Evolutionary conservation across 2,888 invertebrate genomes (phyloP).

Genomic region (Nymphalis c-album): DNA sequence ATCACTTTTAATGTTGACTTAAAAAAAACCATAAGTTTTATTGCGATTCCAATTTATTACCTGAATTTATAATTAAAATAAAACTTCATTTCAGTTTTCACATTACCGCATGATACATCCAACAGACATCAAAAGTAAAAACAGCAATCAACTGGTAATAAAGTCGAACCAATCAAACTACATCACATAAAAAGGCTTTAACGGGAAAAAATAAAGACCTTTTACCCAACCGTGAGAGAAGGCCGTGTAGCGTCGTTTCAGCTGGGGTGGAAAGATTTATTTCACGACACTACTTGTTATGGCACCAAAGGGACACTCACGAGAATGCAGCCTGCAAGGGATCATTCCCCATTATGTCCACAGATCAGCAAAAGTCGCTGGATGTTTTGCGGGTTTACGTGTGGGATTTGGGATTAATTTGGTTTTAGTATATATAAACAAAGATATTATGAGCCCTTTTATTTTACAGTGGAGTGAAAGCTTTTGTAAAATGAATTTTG

Average conservation of each 20-base stretch:
- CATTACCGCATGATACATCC: conserved; percentile 10
- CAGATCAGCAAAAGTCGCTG: conserved; percentile 65
- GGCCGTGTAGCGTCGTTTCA: conserved; percentile 62
- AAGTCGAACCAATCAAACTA: conserved; percentile 69
- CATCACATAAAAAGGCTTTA: conserved; percentile 64
- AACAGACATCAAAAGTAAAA: conserved; percentile 27
- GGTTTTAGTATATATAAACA: conserved; percentile 57
- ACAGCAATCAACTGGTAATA: conserved; percentile 46
- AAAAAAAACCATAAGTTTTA: too few relatives aligned
- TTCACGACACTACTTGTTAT: conserved; percentile 75
- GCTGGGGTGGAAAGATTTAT: conserved; percentile 77
- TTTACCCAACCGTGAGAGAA: conserved; percentile 60
- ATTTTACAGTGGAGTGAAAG: neutral
- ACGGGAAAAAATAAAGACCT: conserved; percentile 75
- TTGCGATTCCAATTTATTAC: neutral
- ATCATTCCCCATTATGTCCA: conserved; percentile 59
- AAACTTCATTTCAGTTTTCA: conserved; percentile 11
- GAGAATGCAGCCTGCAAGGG: conserved; percentile 69
- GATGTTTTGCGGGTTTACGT: conserved; percentile 61
- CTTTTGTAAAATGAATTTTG: neutral
- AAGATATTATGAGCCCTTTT: conserved; percentile 37
- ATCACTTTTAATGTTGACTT: neutral
- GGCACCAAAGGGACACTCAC: conserved; percentile 69
- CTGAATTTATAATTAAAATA: conserved; percentile 3
- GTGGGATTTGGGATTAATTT: conserved; percentile 66